phyloP scores from a whole-genome alignment of 1,140 invertebrate species.

The Lepidurus packardi region DNA sequence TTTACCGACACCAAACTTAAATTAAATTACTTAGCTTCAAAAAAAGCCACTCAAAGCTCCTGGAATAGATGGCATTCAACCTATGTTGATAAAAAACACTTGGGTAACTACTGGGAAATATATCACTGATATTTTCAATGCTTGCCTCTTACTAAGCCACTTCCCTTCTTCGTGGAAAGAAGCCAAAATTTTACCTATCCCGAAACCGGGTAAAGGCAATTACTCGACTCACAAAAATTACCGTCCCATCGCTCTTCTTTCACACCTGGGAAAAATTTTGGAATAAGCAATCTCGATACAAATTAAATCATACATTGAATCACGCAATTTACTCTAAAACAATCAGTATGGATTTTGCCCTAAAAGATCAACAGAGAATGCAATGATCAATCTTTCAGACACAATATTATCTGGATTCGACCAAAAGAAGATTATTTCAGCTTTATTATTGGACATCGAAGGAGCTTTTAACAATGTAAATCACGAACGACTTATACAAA shows the following conservation, averaged over 20 bases:
- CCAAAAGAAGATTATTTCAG: neutral
- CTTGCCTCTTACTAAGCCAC: constrained; percentile 11
- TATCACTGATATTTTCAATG: neutral
- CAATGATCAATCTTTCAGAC: neutral
- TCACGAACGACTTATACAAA: neutral
- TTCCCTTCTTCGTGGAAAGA: constrained; percentile 23
- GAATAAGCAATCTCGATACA: constrained; percentile 5
- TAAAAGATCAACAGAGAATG: neutral
- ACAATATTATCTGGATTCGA: neutral
- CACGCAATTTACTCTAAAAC: neutral
- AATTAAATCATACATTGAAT: neutral
- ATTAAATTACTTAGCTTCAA: constrained; percentile 12
- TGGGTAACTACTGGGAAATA: neutral
- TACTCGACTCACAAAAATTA: constrained; percentile 15
- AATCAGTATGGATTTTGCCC: constrained; percentile 1
- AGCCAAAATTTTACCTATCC: neutral
- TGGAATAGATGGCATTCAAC: constrained; percentile 9
- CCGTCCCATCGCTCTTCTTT: constrained; percentile 24
- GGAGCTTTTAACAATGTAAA: neutral
- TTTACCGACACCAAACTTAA: constrained; percentile 23
- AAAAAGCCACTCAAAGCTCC: constrained; percentile 24
- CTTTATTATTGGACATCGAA: constrained; percentile 16
- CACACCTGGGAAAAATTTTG: constrained; percentile 9
- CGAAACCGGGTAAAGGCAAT: constrained; percentile 19
- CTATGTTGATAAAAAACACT: neutral